phyloP scores from a whole-genome alignment of 2,797 vertebrate species.

The Decapterus maruadsi region DNA sequence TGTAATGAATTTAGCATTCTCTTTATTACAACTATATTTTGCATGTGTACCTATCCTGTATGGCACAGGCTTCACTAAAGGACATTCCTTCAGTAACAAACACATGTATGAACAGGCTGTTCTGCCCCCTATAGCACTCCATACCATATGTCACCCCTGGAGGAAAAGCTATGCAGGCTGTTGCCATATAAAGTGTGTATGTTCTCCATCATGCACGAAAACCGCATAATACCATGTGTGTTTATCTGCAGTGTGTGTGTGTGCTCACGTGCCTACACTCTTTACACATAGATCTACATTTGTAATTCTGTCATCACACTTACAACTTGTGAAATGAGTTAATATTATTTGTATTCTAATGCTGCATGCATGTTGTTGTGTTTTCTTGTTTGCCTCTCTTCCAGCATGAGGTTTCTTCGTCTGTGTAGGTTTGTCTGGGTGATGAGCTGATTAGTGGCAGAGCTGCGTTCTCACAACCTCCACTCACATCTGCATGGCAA shows the following conservation, averaged over 20 bases:
- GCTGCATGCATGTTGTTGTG: not conserved
- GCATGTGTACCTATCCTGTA: not conserved
- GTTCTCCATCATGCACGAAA: conserved; percentile 4
- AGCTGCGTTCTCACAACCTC: conserved; percentile 63
- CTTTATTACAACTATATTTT: not conserved
- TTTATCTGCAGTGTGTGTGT: not conserved
- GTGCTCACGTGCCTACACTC: not conserved
- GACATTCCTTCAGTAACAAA: conserved; percentile 20
- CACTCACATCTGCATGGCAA: conserved; percentile 77
- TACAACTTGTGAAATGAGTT: conserved; percentile 46
- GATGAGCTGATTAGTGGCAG: conserved; percentile 70
- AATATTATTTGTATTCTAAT: conserved; percentile 11
- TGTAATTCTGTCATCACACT: conserved; percentile 2
- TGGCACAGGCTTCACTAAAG: conserved; percentile 23
- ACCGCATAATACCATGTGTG: conserved; percentile 9
- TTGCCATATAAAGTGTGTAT: conserved; percentile 29
- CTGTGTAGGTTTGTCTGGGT: conserved; percentile 55
- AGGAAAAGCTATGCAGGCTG: conserved; percentile 51
- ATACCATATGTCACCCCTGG: conserved; percentile 74
- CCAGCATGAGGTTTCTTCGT: conserved; percentile 1
- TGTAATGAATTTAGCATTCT: not conserved
- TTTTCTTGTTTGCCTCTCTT: conserved; percentile 19
- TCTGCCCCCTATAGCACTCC: conserved; percentile 57
- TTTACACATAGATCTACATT: conserved; percentile 14
- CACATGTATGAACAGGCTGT: conserved; percentile 62